These are phyloP conservation scores for Chromoteleia sp. DNA, from an alignment of 2,888 invertebrate species.

Conservation along the genomic window DNA sequence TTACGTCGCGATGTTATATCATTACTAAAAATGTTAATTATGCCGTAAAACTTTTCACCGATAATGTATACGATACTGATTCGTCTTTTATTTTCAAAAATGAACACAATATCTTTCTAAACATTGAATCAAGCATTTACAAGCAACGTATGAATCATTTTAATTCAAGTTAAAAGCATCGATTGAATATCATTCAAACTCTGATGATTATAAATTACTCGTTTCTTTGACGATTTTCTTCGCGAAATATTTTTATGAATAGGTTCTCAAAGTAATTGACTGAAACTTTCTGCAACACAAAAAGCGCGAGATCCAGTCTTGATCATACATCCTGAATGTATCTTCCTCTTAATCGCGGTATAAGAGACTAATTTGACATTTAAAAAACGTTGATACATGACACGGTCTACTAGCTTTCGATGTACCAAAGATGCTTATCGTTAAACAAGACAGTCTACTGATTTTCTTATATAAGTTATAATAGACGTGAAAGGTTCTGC, in stretches of 20 bases:
- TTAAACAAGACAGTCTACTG: constrained; percentile 56
- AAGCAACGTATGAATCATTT: no score
- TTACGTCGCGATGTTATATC: no score
- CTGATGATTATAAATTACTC: neutral
- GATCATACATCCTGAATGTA: constrained; percentile 42
- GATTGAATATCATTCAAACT: neutral
- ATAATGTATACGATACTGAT: no score
- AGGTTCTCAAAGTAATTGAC: constrained; percentile 41
- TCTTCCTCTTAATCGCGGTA: constrained; percentile 48
- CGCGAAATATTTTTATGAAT: constrained; percentile 19
- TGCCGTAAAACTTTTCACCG: no score
- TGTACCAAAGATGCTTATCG: constrained; percentile 57
- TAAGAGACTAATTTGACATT: constrained; percentile 63
- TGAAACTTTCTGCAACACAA: constrained; percentile 53
- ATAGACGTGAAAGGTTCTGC: constrained; percentile 67
- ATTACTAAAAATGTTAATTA: no score
- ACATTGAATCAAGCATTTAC: no score
- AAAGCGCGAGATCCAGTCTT: constrained; percentile 45
- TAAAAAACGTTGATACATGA: constrained; percentile 61
- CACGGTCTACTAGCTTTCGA: constrained; percentile 64
- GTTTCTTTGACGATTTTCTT: constrained; percentile 18
- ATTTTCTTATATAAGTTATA: constrained; percentile 68
- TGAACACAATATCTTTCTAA: no score
- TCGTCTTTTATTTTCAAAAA: no score
- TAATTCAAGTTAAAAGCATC: neutral